phyloP scores from a whole-genome alignment of 2,113 vertebrate genomes.

The Ifrita kowaldi region DNA sequence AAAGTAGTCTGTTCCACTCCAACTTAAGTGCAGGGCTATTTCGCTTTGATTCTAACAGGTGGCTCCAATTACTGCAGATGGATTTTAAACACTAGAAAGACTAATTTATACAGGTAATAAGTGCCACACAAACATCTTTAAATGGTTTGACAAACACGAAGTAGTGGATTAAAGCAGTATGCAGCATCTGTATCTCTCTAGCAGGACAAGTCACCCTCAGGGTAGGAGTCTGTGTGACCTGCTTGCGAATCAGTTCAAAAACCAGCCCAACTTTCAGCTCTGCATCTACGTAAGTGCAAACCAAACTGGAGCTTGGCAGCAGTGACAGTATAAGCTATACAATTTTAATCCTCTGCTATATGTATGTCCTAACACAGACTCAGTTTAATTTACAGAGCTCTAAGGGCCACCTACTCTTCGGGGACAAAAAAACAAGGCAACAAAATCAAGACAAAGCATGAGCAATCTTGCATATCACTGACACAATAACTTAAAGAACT shows the following conservation, averaged over 20 bases:
- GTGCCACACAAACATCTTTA: not conserved
- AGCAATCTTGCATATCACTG: not conserved
- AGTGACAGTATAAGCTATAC: not conserved
- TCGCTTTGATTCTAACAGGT: not conserved
- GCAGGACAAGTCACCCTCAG: not conserved
- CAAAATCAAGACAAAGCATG: not conserved
- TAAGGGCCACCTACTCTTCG: not conserved
- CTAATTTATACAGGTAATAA: not conserved
- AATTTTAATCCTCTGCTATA: not conserved
- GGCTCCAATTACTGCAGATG: not conserved
- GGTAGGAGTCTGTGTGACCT: not conserved
- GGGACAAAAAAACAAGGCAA: not conserved
- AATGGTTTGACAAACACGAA: not conserved
- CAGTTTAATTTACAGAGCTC: not conserved
- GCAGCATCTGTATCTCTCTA: not conserved
- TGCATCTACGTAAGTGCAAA: not conserved
- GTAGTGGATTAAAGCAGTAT: not conserved
- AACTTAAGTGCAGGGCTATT: not conserved
- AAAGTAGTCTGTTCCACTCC: not conserved
- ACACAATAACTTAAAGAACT: not conserved
- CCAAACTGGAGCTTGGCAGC: not conserved
- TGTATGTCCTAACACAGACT: not conserved
- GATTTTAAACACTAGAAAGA: not conserved
- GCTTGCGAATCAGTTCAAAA: not conserved
- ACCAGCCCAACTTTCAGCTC: not conserved